Evolutionary conservation across 2,113 vertebrate genomes (phyloP).

Genomic region (Chiloscyllium plagiosum): DNA sequence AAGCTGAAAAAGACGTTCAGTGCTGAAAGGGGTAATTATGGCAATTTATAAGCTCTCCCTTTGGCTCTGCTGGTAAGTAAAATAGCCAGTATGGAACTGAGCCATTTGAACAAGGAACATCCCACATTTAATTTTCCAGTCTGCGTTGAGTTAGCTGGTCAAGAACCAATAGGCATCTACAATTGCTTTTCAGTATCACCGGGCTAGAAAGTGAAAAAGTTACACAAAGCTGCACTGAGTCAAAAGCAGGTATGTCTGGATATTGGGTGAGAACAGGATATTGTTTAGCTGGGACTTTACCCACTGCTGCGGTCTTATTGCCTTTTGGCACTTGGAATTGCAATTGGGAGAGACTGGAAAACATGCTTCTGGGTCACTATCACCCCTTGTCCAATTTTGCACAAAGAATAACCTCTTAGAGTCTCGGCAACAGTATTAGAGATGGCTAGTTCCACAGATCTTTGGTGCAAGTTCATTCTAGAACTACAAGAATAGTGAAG

Average conservation of each 20-base stretch:
- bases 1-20: neutral
- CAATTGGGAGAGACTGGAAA: neutral
- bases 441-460: neutral
- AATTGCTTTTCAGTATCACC: neutral
- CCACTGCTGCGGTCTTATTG: neutral
- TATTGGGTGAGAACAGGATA: neutral
- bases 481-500: neutral
- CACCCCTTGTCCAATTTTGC: neutral
- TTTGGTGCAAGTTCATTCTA: neutral
- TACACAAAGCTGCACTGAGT: neutral
- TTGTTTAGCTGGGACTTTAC: neutral
- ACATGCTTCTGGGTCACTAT: neutral
- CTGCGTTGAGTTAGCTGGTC: neutral
- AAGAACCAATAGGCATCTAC: neutral
- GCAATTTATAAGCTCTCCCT: slow-evolving; percentile 31
- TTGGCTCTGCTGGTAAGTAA: slow-evolving; percentile 22
- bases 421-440: neutral
- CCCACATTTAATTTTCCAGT: neutral
- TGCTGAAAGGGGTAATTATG: slow-evolving; percentile 25
- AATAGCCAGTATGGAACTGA: slow-evolving; percentile 23
- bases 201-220: neutral
- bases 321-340: neutral
- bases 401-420: neutral
- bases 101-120: slow-evolving; percentile 22
- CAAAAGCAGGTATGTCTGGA: neutral